Conservation (phyloP, 2,113 vertebrate genomes). For the Pyxicephalus adspersus region DNA sequence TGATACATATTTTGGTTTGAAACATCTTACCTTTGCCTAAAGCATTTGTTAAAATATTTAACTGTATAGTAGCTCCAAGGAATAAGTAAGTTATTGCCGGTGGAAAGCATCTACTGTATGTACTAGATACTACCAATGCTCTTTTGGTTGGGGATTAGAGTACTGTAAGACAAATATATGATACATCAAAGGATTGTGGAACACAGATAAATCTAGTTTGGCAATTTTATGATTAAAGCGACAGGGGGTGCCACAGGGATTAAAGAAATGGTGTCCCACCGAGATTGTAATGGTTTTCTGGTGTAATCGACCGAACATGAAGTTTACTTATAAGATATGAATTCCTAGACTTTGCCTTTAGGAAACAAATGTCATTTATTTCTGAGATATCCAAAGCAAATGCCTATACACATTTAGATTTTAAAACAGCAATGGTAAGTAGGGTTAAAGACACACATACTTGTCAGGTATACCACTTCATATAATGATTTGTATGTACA, state of each 20-base stretch:
- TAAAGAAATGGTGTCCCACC: background rate
- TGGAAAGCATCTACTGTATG: too few species aligned
- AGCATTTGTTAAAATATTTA: too few species aligned
- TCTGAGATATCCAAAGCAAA: background rate
- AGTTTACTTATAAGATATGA: background rate
- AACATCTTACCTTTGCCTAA: too few species aligned
- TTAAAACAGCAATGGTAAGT: too few species aligned
- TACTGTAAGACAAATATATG: background rate
- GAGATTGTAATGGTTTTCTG: slow-evolving; percentile 47
- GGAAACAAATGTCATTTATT: slow-evolving; percentile 9
- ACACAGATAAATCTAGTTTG: slow-evolving; percentile 27
- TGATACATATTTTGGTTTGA: too few species aligned
- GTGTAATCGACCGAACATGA: slow-evolving; percentile 24
- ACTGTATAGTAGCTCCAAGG: too few species aligned
- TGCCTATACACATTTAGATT: background rate
- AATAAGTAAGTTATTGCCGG: too few species aligned
- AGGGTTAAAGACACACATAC: too few species aligned
- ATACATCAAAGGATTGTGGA: slow-evolving; percentile 12
- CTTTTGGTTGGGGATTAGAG: too few species aligned
- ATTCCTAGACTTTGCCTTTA: background rate
- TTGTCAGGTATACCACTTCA: too few species aligned
- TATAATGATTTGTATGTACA: too few species aligned
- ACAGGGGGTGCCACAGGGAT: slow-evolving; percentile 10
- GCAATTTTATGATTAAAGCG: slow-evolving; percentile 37
- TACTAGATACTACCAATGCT: too few species aligned